These are phyloP conservation scores for Lanistes nyassanus DNA, from an alignment of 1,140 invertebrate genomes.

Conservation along the genomic window DNA sequence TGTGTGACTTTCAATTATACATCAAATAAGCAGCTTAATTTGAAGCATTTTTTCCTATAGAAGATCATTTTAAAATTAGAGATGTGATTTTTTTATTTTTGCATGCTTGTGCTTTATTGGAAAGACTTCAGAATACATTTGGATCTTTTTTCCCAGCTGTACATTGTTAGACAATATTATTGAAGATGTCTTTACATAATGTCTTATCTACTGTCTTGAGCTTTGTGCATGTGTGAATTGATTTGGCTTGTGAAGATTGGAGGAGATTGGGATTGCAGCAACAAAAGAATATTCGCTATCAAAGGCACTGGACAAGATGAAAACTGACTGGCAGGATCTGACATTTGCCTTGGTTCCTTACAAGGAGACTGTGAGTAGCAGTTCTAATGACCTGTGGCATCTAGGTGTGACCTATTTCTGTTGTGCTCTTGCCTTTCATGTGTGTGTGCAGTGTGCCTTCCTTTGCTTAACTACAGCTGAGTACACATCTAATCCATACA, in stretches of 20 bases:
- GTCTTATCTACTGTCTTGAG: neutral
- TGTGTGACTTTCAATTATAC: neutral
- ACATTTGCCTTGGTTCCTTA: slow-evolving; percentile 70
- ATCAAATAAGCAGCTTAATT: neutral
- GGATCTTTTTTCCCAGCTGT: neutral
- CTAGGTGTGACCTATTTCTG: no score
- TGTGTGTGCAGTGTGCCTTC: no score
- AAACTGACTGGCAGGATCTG: slow-evolving; percentile 67
- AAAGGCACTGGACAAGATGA: slow-evolving; percentile 67
- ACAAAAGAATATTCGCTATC: slow-evolving; percentile 67
- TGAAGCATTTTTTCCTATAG: no score
- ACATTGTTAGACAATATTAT: neutral
- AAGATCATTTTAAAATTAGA: neutral
- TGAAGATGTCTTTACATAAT: neutral
- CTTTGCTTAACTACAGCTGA: no score
- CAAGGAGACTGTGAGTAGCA: slow-evolving; percentile 70
- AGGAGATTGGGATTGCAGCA: slow-evolving; percentile 67
- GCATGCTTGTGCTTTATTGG: neutral
- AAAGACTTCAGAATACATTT: neutral
- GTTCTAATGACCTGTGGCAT: neutral
- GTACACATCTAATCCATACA: no score
- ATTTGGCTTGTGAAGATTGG: slow-evolving; percentile 53
- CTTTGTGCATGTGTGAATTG: neutral
- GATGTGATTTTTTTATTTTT: neutral
- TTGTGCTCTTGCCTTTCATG: no score